Conservation (phyloP, 1,140 invertebrate species). For the Mesaphorura yosii region DNA sequence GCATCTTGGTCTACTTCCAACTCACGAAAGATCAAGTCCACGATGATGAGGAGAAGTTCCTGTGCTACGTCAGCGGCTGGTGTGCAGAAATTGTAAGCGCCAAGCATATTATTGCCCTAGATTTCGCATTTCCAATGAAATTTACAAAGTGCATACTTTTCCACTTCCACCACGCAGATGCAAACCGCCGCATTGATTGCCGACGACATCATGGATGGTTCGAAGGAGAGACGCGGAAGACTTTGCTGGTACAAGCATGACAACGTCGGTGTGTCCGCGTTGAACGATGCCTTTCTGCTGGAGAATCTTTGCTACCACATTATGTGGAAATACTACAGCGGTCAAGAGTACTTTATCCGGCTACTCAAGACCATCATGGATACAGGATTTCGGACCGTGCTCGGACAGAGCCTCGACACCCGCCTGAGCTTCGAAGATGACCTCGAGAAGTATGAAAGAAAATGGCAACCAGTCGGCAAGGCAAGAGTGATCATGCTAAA, state of each 20-base stretch:
- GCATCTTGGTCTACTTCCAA: no score
- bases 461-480: no score
- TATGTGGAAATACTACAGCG: constrained; percentile 63
- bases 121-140: no score
- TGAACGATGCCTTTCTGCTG: constrained; percentile 77
- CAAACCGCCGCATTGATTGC: constrained; percentile 39
- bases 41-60: no score
- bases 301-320: constrained; percentile 65
- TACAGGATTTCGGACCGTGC: constrained; percentile 39
- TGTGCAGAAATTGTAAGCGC: no score
- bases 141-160: neutral
- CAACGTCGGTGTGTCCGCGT: constrained; percentile 56
- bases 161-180: neutral
- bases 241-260: constrained; percentile 77
- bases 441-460: neutral
- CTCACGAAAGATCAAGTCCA: no score
- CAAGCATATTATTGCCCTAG: no score
- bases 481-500: no score
- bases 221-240: constrained; percentile 63
- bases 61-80: no score
- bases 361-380: constrained; percentile 68
- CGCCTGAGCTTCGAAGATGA: neutral
- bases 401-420: constrained; percentile 11
- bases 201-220: constrained; percentile 87
- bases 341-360: constrained; percentile 64